Conservation (phyloP, 2,797 vertebrate genomes). For the Poecilia gillii region DNA sequence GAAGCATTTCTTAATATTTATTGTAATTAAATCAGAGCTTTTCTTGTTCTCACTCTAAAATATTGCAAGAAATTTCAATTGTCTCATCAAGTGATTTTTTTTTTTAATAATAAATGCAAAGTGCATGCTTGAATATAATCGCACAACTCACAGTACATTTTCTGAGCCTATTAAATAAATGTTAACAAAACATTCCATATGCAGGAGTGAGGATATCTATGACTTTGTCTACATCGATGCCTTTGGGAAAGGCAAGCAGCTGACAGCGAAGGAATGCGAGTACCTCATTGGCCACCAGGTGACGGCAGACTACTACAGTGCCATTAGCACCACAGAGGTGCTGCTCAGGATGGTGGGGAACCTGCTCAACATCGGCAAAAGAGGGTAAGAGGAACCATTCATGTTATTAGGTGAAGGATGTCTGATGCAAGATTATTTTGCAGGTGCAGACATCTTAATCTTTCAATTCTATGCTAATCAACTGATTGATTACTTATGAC, state of each 20-base stretch:
- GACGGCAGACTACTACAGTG: conserved; percentile 92
- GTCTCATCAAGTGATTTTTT: not conserved
- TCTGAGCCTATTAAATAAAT: not conserved
- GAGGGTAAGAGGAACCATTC: conserved; percentile 76
- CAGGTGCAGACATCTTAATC: not conserved
- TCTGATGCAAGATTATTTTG: not conserved
- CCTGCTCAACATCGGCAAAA: conserved; percentile 94
- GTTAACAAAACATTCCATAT: not conserved
- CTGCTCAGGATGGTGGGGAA: conserved; percentile 98
- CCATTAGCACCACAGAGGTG: conserved; percentile 93
- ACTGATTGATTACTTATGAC: not conserved
- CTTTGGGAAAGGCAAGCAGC: conserved; percentile 94
- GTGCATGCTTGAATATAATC: not conserved
- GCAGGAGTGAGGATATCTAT: conserved; percentile 90
- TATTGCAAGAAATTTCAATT: not conserved
- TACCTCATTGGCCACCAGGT: conserved; percentile 96
- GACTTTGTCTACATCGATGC: conserved; percentile 96
- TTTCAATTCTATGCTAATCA: not conserved
- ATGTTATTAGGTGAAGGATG: not conserved
- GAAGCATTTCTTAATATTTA: not conserved
- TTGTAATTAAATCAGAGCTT: not conserved
- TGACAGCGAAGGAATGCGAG: conserved; percentile 95
- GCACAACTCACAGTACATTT: not conserved
- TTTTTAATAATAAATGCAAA: not conserved
- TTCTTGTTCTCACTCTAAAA: not conserved